Evolutionary conservation across 1,140 invertebrate species (phyloP), one percentile per base, ranked within the genome.

Genomic region (Zaprionus camerounensis): DNA sequence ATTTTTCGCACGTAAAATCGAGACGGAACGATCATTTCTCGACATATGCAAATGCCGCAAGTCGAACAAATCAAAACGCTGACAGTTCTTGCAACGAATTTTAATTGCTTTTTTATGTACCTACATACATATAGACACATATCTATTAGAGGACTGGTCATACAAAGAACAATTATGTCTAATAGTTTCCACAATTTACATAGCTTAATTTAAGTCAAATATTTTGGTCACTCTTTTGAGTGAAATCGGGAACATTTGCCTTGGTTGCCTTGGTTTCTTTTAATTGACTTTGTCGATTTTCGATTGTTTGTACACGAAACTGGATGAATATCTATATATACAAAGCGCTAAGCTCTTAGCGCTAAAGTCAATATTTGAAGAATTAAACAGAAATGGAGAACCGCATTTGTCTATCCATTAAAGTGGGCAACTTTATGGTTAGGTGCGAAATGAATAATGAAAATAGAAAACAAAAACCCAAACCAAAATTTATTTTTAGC

Each of bases 51-150:
- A 88, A 88, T 83, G 58, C 61, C 77, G 55, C 65, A 87, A 71
- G 64, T 87, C 71, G 71, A 76, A 84, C 84, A 88, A 88, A 87
- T 87, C 84, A 87, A 87, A 86, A 75, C 58, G 84, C 73, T 66
- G 84, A 84, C 81, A 79, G 46, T 72, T 77, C 26, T 41, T 41
- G 36, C 46, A 55, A 17, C 20, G 58, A 71, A 38, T 82, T 80
- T 82, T 73, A 82, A 80, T 80, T 82, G 74, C 70, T 65, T 74
- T 77, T 83, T 81, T 59, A 65, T 61, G 59, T 75, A 57, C 20
- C 64, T 58, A 58, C 36, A 38, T 17, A n/a, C n/a, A 12, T 53
- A 17, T 6, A 55, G 34, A 26, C 51, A n/a, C 36, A 17, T 69
- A 49, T 17, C 28, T 77, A 38, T 46, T 46, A 46, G 15, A 5